Conservation (phyloP, 2,113 vertebrate genomes). For the Notarius quadriscutis region DNA sequence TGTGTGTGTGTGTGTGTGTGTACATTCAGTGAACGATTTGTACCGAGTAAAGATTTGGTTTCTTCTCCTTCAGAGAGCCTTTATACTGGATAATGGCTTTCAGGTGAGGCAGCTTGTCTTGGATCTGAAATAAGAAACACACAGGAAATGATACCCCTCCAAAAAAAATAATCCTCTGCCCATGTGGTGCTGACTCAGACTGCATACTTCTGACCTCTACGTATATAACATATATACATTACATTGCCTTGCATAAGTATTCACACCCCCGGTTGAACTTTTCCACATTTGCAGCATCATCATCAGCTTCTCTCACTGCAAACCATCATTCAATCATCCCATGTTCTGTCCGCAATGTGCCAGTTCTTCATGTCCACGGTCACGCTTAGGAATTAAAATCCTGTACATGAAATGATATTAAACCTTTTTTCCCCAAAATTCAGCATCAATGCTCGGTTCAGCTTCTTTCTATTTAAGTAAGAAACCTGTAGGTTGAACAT, state of each 20-base stretch:
- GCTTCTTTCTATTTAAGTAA: background rate
- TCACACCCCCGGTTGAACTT: too few species aligned
- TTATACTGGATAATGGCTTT: conserved; percentile 90
- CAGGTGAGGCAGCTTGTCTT: conserved; percentile 76
- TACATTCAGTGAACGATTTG: background rate
- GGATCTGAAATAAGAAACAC: conserved; percentile 68
- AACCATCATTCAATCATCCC: too few species aligned
- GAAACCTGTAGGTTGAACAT: too few species aligned
- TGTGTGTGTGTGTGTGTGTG: background rate
- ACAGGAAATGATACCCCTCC: background rate
- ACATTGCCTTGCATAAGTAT: too few species aligned
- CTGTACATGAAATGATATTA: background rate
- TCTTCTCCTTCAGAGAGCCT: conserved; percentile 74
- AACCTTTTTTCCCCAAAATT: background rate
- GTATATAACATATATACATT: too few species aligned
- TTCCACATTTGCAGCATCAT: too few species aligned
- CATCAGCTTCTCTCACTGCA: background rate
- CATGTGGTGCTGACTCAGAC: too few species aligned
- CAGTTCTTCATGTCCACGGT: too few species aligned
- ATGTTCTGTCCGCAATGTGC: too few species aligned
- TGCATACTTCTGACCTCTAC: too few species aligned
- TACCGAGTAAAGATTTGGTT: conserved; percentile 82
- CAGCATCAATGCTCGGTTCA: background rate
- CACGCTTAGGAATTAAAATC: too few species aligned
- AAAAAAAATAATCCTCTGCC: background rate